These are phyloP conservation scores for Semicossyphus pulcher DNA, from an alignment of 2,113 vertebrate genomes.

Conservation along the genomic window DNA sequence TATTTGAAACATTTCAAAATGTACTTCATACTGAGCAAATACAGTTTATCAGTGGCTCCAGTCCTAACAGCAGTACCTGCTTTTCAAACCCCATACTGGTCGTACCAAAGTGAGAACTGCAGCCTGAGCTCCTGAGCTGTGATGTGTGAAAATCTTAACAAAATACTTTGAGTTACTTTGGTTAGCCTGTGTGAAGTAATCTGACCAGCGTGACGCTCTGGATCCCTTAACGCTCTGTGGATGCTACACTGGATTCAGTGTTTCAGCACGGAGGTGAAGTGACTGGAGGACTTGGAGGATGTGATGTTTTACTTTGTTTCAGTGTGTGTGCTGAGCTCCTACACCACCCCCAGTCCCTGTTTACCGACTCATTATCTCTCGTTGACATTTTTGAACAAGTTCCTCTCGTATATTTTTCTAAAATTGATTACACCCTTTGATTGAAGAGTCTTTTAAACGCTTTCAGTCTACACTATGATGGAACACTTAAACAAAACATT, in stretches of 20 bases:
- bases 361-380: background rate
- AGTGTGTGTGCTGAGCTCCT: background rate
- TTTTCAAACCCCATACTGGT: background rate
- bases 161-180: conserved; percentile 30
- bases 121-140: conserved; percentile 63
- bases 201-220: background rate
- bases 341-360: too few species aligned
- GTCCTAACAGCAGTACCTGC: background rate
- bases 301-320: conserved; percentile 5
- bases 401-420: conserved; percentile 28
- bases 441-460: background rate
- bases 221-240: background rate
- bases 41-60: too few species aligned
- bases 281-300: conserved; percentile 3
- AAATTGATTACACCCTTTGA: conserved; percentile 33
- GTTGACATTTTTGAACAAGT: conserved; percentile 10
- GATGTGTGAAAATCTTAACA: conserved; percentile 4
- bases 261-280: conserved; percentile 12
- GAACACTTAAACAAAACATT: conserved; percentile 65
- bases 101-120: conserved; percentile 13
- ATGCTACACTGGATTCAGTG: conserved; percentile 3
- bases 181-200: conserved; percentile 10
- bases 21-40: too few species aligned
- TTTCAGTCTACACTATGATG: conserved; percentile 21
- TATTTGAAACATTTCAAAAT: too few species aligned